These are phyloP conservation scores for Lytechinus pictus DNA, from an alignment of 35 echinoderm and acorn worm species.

Conservation along the genomic window DNA sequence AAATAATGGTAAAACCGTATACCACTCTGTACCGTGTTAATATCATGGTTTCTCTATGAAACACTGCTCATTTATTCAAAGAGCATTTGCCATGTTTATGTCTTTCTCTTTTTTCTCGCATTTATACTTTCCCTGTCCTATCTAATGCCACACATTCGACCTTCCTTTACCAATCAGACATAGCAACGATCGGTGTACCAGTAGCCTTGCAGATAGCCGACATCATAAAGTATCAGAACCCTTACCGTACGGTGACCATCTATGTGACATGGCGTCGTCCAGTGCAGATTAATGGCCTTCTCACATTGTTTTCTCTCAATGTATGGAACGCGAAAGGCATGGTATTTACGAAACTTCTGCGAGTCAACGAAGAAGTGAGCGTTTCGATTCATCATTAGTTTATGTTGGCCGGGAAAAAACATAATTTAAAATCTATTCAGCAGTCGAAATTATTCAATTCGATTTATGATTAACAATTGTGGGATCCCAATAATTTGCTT, in stretches of 20 bases:
- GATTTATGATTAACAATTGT: no score
- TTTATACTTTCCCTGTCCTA: no score
- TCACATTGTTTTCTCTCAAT: not conserved
- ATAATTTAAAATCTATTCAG: no score
- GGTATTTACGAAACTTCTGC: not conserved
- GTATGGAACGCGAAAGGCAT: not conserved
- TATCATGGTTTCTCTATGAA: no score
- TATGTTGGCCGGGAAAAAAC: no score
- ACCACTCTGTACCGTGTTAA: no score
- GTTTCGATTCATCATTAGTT: no score
- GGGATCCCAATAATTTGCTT: no score
- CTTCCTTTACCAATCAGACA: not conserved
- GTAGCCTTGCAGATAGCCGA: not conserved
- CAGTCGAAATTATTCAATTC: no score
- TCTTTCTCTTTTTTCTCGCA: not conserved
- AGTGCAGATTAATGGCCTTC: conserved; percentile 13
- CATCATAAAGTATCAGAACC: not conserved
- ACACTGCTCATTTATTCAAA: no score
- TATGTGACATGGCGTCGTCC: conserved; percentile 25
- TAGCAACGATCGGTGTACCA: not conserved
- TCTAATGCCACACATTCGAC: no score
- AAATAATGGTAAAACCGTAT: no score
- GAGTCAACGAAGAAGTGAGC: not conserved
- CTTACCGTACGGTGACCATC: not conserved
- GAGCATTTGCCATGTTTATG: not conserved